Conservation (phyloP, 2,113 vertebrate genomes). For the Silurus glanis region DNA sequence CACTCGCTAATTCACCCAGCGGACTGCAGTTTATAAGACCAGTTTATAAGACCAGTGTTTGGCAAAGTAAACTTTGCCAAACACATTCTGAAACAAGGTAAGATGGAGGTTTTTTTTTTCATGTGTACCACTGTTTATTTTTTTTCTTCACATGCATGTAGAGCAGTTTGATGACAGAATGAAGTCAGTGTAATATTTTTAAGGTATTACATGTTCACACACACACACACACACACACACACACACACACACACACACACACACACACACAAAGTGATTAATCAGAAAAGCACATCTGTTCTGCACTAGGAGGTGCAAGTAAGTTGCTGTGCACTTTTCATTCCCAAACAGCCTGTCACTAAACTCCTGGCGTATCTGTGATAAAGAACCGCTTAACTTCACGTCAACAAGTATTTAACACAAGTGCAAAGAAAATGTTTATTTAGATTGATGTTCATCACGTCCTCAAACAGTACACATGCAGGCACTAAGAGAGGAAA, state of each 20-base stretch:
- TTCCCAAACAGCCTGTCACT: not conserved
- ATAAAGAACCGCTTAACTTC: not conserved
- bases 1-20: constrained; percentile 54
- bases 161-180: not conserved
- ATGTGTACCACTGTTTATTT: not conserved
- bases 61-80: not conserved
- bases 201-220: not conserved
- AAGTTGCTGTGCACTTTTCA: not conserved
- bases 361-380: not conserved
- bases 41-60: constrained; percentile 1
- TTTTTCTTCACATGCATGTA: not conserved
- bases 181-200: not conserved
- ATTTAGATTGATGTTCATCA: not conserved
- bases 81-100: not conserved
- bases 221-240: not conserved
- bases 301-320: not conserved
- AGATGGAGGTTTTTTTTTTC: not conserved
- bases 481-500: no score
- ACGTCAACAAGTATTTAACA: not conserved
- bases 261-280: not conserved
- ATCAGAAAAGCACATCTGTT: not conserved
- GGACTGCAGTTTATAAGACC: constrained; percentile 13
- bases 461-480: not conserved
- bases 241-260: constrained; percentile 2
- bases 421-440: not conserved